Conservation (phyloP, 2,797 vertebrate genomes). For the Rhynchonycteris naso region DNA sequence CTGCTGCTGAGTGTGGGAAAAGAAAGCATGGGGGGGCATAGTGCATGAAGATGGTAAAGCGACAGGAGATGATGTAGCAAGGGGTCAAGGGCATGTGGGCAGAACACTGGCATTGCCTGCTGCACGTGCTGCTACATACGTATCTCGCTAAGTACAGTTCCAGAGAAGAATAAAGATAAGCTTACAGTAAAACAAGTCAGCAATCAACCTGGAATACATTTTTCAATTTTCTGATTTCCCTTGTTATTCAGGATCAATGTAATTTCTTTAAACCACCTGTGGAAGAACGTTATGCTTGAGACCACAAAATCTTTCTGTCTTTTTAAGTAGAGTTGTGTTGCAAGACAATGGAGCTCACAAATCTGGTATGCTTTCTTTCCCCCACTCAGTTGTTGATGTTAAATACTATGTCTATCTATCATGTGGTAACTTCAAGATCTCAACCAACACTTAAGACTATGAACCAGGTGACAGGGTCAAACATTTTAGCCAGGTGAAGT, state of each 20-base stretch:
- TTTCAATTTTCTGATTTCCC: neutral
- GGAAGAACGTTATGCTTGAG: neutral
- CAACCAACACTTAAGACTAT: neutral
- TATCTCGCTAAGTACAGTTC: neutral
- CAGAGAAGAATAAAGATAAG: neutral
- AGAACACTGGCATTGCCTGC: neutral
- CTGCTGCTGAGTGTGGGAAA: neutral
- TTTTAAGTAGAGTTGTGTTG: neutral
- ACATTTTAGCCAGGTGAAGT: neutral
- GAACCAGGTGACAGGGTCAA: neutral
- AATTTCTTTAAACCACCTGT: neutral
- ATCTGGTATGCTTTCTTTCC: neutral
- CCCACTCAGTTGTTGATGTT: neutral
- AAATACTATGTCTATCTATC: neutral
- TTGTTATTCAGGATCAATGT: neutral
- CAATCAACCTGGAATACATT: neutral
- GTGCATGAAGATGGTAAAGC: neutral
- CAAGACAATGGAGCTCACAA: neutral
- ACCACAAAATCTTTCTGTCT: neutral
- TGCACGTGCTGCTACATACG: neutral
- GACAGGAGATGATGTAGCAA: neutral
- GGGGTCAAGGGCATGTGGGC: neutral
- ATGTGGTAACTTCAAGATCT: neutral
- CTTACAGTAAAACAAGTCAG: neutral
- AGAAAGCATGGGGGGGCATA: neutral